These are phyloP conservation scores for Platycheirus albimanus DNA, from an alignment of 2,888 invertebrate genomes.

Conservation along the genomic window DNA sequence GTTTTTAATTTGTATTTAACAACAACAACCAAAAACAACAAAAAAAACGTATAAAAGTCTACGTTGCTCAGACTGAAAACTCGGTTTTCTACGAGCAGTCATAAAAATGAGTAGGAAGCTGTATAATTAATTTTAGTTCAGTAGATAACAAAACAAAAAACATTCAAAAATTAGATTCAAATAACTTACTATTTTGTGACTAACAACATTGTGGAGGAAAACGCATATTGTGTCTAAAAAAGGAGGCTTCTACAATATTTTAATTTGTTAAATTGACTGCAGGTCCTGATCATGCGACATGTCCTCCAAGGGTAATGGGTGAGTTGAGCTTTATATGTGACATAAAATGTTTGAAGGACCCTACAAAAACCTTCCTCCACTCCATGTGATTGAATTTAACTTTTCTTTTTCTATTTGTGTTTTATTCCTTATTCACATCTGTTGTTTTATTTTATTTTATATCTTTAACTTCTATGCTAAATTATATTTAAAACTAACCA, in stretches of 20 bases:
- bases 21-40: constrained; percentile 7
- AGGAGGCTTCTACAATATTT: constrained; percentile 75
- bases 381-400: constrained; percentile 33
- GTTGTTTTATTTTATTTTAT: constrained; percentile 3
- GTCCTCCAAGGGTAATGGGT: constrained; percentile 83
- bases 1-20: constrained; percentile 31
- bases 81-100: constrained; percentile 29
- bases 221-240: constrained; percentile 71
- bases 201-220: constrained; percentile 77
- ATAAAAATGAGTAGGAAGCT: constrained; percentile 16
- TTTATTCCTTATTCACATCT: constrained; percentile 15
- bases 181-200: constrained; percentile 77
- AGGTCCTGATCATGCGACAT: constrained; percentile 83
- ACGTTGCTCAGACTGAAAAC: constrained; percentile 44
- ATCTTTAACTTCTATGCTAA: background rate
- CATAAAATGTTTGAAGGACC: constrained; percentile 46
- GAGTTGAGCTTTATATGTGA: constrained; percentile 79
- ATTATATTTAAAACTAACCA: background rate
- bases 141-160: constrained; percentile 26
- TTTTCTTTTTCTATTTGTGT: background rate
- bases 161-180: constrained; percentile 6
- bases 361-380: constrained; percentile 40
- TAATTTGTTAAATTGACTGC: constrained; percentile 79
- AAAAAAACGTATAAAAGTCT: constrained; percentile 47
- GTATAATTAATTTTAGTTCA: constrained; percentile 50